Percentiles rank a stretch among this genome's conserved stretches.
Conservation (phyloP, 2,113 vertebrate genomes). For the Oryctolagus cuniculus region DNA sequence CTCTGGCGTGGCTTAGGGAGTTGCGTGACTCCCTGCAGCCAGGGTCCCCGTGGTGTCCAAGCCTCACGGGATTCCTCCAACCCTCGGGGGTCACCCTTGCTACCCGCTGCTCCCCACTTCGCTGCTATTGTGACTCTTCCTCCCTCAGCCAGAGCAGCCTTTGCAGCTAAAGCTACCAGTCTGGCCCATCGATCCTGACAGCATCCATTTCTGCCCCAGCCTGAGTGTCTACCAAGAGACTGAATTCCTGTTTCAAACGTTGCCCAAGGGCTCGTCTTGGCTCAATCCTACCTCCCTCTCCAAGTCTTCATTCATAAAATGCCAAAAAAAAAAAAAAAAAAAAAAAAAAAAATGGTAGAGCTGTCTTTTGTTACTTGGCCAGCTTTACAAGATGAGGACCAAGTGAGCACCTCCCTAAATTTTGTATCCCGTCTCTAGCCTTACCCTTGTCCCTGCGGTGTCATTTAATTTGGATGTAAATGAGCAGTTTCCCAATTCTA, state of each 20-base stretch:
- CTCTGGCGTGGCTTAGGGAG: slow-evolving; percentile 36
- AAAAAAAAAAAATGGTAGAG: too few relatives aligned
- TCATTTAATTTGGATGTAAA: slow-evolving; percentile 26
- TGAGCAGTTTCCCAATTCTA: not conserved
- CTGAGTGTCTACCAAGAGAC: not conserved
- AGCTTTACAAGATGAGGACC: slow-evolving; percentile 33
- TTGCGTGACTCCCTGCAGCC: not conserved
- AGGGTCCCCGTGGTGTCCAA: too few relatives aligned
- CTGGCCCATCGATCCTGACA: slow-evolving; percentile 5
- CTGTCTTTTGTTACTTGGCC: slow-evolving; percentile 18
- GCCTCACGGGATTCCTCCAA: not conserved
- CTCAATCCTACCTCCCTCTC: slow-evolving; percentile 53
- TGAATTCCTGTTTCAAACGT: slow-evolving; percentile 5
- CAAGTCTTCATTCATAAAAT: slow-evolving; percentile 55
- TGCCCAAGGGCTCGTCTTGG: slow-evolving; percentile 8
- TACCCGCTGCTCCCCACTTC: not conserved
- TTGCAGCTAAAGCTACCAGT: slow-evolving; percentile 44
- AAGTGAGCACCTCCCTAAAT: slow-evolving; percentile 6
- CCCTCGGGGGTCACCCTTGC: not conserved
- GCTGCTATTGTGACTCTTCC: not conserved
- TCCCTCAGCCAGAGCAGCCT: not conserved
- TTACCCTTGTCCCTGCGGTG: not conserved
- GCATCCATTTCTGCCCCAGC: not conserved
- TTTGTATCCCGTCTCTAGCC: not conserved
- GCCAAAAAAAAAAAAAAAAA: slow-evolving; percentile 61